Conservation (phyloP, 2,797 vertebrate genomes). For the Chiropotes sagulatus region DNA sequence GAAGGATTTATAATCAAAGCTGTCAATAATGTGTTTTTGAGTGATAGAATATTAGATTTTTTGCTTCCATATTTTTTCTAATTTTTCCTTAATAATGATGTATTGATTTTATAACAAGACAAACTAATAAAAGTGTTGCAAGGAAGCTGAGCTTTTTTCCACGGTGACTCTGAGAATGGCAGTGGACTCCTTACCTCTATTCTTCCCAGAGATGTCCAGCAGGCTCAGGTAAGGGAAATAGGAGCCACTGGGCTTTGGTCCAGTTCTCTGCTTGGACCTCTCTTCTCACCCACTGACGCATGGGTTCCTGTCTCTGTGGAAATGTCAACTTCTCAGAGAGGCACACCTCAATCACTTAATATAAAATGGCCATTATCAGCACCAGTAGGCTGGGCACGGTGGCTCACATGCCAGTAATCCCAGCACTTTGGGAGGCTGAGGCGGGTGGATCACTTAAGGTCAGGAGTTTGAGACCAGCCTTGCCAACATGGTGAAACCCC, state of each 20-base stretch:
- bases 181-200: background rate
- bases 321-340: background rate
- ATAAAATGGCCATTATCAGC: background rate
- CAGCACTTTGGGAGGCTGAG: no score
- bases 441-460: no score
- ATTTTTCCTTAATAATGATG: conserved; percentile 22
- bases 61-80: background rate
- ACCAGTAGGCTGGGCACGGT: background rate
- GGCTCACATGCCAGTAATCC: no score
- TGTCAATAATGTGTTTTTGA: background rate
- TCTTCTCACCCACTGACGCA: background rate
- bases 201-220: background rate
- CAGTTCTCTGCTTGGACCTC: background rate
- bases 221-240: background rate
- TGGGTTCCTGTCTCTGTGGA: background rate
- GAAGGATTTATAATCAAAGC: background rate
- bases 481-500: no score
- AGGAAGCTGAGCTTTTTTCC: background rate
- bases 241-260: background rate
- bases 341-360: background rate
- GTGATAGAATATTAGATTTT: background rate
- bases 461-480: no score
- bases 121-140: background rate
- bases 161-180: background rate
- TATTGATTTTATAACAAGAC: conserved; percentile 34